Conservation (phyloP, 2,888 invertebrate species). For the Shargacucullia verbasci region DNA sequence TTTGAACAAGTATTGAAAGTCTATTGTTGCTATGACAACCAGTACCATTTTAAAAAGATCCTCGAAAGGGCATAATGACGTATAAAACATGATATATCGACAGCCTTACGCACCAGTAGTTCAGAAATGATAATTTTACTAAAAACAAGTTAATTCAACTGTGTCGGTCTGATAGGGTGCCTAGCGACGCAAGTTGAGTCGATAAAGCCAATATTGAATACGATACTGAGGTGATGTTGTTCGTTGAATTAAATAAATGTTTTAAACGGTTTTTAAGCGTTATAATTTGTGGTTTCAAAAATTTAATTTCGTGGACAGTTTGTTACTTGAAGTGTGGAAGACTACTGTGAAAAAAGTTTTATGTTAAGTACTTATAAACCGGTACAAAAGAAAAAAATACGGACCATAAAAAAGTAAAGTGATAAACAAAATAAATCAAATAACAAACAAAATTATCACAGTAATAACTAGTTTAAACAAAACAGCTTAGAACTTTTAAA, state of each 20-base stretch:
- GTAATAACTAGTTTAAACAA: too few species aligned
- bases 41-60: neutral
- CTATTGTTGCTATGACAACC: too few species aligned
- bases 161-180: conserved; percentile 75
- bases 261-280: neutral
- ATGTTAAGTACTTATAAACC: too few species aligned
- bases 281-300: neutral
- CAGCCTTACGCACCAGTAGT: conserved; percentile 58
- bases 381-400: too few species aligned
- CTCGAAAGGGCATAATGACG: conserved; percentile 33
- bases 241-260: conserved; percentile 11
- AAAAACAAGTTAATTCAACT: conserved; percentile 74
- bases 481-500: neutral
- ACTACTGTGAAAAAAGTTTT: neutral
- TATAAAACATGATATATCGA: conserved; percentile 47
- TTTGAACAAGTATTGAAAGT: too few species aligned
- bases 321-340: neutral
- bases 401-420: too few species aligned
- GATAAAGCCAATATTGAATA: conserved; percentile 59
- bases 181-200: conserved; percentile 68
- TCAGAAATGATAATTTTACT: conserved; percentile 58
- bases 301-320: neutral
- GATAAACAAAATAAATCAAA: too few species aligned
- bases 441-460: too few species aligned
- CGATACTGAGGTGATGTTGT: conserved; percentile 1